A percentile compares a stretch with the other conserved stretches of the same genome.
These are phyloP conservation scores for Meiosimyza platycephala DNA, from an alignment of 2,888 invertebrate genomes.

Conservation along the genomic window DNA sequence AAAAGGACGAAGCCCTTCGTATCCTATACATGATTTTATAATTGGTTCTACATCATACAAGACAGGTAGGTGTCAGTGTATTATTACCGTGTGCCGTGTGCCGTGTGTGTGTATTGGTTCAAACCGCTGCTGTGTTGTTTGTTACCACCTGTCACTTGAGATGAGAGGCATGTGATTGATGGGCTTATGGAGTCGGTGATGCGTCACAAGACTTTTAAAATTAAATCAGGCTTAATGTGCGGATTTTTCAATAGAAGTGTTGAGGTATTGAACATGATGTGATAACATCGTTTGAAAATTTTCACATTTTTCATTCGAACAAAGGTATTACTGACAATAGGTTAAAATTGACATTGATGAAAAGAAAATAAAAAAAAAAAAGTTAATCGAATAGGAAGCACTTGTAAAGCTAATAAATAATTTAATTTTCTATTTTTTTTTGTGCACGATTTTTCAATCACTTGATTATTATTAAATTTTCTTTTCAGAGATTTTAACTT, in stretches of 20 bases:
- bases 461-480: too few species aligned
- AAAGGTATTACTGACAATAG: too few species aligned
- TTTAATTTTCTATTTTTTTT: too few species aligned
- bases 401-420: too few species aligned
- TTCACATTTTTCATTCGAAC: too few species aligned
- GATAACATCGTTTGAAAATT: too few species aligned
- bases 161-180: conserved; percentile 22
- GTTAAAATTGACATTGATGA: too few species aligned
- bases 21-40: conserved; percentile 80
- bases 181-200: background rate
- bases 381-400: too few species aligned
- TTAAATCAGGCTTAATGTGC: conserved; percentile 14
- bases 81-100: background rate
- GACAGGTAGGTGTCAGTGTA: conserved; percentile 66
- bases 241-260: background rate
- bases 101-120: background rate
- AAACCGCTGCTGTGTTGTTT: conserved; percentile 7
- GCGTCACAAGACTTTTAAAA: conserved; percentile 1
- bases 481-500: too few species aligned
- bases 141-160: background rate
- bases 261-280: too few species aligned
- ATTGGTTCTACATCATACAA: conserved; percentile 82
- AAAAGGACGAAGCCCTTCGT: conserved; percentile 82
- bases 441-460: too few species aligned
- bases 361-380: too few species aligned